Base-by-base conservation (phyloP, 2,113 vertebrate genomes). In the Struthidea cinerea region DNA sequence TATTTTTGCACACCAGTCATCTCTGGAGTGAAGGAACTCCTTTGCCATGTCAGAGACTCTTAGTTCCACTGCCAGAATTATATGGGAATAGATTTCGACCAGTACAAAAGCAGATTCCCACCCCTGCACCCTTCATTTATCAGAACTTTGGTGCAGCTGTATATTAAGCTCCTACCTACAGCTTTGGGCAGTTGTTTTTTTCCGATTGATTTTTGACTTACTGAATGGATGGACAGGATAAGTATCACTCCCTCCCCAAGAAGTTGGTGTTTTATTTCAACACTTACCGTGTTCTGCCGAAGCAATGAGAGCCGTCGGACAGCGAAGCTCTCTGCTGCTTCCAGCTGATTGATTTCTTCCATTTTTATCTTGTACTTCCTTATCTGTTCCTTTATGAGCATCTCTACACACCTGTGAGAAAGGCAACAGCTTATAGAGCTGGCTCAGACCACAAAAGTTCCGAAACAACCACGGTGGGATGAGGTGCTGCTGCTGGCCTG, bases 341-440 rank as follows among this genome's bases (percentile, higher is more conserved):
- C 99, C 94, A 99, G 97, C 97, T 99, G 99, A 95, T 44, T 99
- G 52, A 99, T 99, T 95, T 99, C 99, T 50, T 99, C 98, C 99
- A 99, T 99, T 97, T 99, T 99, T 85, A 99, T 97, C 71, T 98
- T 99, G 98, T 99, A 99, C 80, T 97, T 98, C 90, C 99, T 97
- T 97, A 99, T 98, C 98, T 99, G 99, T 91, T 99, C 99, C 23
- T 98, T 98, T 95, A 99, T 98, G 75, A 99, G 96, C 98, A 99
- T 99, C 97, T 99, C 99, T 35, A 99, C 98, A 68, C 99, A 99
- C 78, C 99, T 99, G 82, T 6, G 68, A n/a, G 47, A 16, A 67
- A 91, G 47, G 3, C 42, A 77, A 82, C 57, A 69, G 28, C 42
- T 84, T 55, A 80, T 1, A 50, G 33, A 92, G 60, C 79, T 87